These are phyloP conservation scores for Dione juno DNA, from an alignment of 2,888 invertebrate species.

Conservation along the genomic window DNA sequence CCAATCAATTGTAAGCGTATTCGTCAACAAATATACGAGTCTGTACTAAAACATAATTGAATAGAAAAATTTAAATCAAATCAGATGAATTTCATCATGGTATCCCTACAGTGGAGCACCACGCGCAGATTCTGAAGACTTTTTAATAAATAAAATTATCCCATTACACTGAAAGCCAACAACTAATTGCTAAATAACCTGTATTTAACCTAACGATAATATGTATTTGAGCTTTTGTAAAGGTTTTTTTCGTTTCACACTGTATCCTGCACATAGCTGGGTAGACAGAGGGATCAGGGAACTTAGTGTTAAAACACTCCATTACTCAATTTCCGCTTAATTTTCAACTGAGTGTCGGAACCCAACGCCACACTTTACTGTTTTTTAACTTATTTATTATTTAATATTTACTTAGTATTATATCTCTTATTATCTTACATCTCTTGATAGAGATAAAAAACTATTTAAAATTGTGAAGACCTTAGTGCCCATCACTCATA, in stretches of 20 bases:
- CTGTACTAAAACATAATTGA: neutral
- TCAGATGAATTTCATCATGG: neutral
- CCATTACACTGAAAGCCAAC: slow-evolving; percentile 44
- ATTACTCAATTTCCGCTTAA: neutral
- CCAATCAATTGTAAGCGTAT: too few species aligned
- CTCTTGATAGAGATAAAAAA: too few species aligned
- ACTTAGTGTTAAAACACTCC: neutral
- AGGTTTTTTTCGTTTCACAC: neutral
- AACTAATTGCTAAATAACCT: slow-evolving; percentile 40
- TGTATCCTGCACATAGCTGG: neutral
- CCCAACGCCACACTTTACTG: too few species aligned
- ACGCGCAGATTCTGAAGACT: slow-evolving; percentile 40
- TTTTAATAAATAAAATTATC: slow-evolving; percentile 52
- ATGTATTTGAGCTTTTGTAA: slow-evolving; percentile 32
- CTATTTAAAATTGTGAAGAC: neutral
- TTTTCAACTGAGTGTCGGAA: neutral
- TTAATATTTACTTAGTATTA: too few species aligned
- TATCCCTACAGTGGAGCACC: slow-evolving; percentile 31
- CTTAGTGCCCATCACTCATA: neutral
- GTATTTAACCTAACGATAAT: slow-evolving; percentile 38
- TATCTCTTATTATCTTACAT: too few species aligned
- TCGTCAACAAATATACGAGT: too few species aligned
- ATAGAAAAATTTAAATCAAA: neutral
- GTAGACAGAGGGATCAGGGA: neutral
- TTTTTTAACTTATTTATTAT: too few species aligned